Base-by-base conservation (phyloP, 2,113 vertebrate genomes). In the Hypomesus transpacificus region DNA sequence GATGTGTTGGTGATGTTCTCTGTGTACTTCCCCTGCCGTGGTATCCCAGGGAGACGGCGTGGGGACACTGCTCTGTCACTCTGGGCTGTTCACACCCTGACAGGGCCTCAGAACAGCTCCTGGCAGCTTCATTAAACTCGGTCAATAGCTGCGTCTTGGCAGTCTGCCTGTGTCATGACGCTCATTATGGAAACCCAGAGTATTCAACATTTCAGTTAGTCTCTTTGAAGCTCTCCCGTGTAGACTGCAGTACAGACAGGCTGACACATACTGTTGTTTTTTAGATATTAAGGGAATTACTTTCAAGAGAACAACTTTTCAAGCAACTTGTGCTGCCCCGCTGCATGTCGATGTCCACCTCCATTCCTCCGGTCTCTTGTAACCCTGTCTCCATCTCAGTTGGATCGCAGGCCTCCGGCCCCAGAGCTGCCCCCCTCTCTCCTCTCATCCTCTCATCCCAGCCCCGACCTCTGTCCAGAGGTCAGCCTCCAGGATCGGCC, bases 401-500 rank as follows among this genome's bases (percentile, higher is more conserved):
- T 1, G 20, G 22, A 64, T 14, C 39, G 22, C 28, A 13, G 9
- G 9, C 9, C 39, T 46, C 9, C 39, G 9, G 39, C 39, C 9
- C 9, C 39, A 46, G 39, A 46, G 5, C 39, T 11, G 39, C 9
- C 9, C 9, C 39, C 1, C 39, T 1, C 39, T 39, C 3, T 46
- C 9, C 9, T 46, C 39, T 69, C 68, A 16, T 56, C 53, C 54
- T 46, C 39, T 69, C 68, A 16, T 56, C 53, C 54, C 61, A 62
- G 39, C 62, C 20, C 63, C 20, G 31, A 20, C n/a, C 59, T 62
- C 24, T 8, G 17, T 62, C 65, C 64, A 66, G 64, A 66, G 62
- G 60, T 63, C 78, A 74, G 83, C 75, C 80, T 75, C 67, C 74
- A 77, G 83, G 81, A 82, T 88, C 84, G 75, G 52, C 4, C 57